Percentiles rank a stretch among this genome's conserved stretches.
phyloP scores from a whole-genome alignment of 2,888 invertebrate genomes.

The Opisthograptis luteolata region DNA sequence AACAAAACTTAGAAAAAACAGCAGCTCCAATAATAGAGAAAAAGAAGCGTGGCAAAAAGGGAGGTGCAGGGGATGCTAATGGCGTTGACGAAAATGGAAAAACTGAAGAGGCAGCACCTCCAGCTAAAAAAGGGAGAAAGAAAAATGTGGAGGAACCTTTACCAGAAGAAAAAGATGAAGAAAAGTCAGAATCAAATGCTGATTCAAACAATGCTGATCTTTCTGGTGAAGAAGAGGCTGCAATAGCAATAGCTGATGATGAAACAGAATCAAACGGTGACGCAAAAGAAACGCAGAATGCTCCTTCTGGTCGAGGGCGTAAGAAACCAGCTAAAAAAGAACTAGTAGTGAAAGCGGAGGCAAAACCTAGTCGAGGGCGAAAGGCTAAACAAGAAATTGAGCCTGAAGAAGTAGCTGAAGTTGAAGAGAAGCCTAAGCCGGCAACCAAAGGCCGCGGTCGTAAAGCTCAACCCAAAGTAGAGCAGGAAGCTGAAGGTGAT shows the following conservation, averaged over 20 bases:
- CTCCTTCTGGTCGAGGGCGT: conserved; percentile 55
- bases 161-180: conserved; percentile 46
- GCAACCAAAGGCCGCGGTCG: conserved; percentile 62
- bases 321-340: conserved; percentile 70
- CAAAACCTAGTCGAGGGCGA: conserved; percentile 56
- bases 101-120: conserved; percentile 53
- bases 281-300: conserved; percentile 44
- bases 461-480: conserved; percentile 56
- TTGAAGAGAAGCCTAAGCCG: conserved; percentile 60
- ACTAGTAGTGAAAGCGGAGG: conserved; percentile 43
- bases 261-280: conserved; percentile 62
- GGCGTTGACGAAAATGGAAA: conserved; percentile 51
- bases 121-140: conserved; percentile 67
- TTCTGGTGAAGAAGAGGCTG: conserved; percentile 59
- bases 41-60: conserved; percentile 69
- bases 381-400: conserved; percentile 56
- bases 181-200: conserved; percentile 45
- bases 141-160: conserved; percentile 53
- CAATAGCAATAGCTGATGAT: conserved; percentile 56
- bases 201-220: too few relatives aligned
- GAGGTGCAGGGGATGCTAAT: conserved; percentile 47
- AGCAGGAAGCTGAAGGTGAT: conserved; percentile 40
- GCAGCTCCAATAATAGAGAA: conserved; percentile 46
- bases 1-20: conserved; percentile 36
- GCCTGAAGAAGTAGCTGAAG: conserved; percentile 44